A percentile compares a stretch with the other conserved stretches of the same genome.
Conservation (phyloP, 2,888 invertebrate species). For the Dolichomitus sp. region DNA sequence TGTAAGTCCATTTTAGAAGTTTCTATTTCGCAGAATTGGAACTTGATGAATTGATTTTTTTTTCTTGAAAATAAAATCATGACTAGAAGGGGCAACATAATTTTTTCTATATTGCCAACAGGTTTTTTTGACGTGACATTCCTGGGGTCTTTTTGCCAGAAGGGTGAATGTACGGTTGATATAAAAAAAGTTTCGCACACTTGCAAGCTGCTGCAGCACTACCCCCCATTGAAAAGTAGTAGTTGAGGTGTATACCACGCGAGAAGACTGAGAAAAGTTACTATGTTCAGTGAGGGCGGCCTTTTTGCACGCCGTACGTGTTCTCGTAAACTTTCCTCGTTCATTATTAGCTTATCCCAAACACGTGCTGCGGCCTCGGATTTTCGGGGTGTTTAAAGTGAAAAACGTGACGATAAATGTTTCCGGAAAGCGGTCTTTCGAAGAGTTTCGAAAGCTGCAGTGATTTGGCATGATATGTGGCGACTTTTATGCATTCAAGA, state of each 20-base stretch:
- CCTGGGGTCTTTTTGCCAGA: not conserved
- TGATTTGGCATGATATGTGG: not conserved
- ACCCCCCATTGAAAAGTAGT: not conserved
- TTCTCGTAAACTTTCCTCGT: conserved; percentile 44
- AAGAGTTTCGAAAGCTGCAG: not conserved
- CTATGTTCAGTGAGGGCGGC: not conserved
- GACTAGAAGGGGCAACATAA: not conserved
- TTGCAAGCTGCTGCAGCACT: conserved; percentile 20
- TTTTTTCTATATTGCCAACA: not conserved
- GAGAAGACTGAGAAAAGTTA: conserved; percentile 12
- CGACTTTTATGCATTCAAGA: not conserved
- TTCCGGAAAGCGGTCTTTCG: not conserved
- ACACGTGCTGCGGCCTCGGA: not conserved
- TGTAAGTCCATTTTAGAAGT: no score
- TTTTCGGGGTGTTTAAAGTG: not conserved
- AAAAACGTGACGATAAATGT: conserved; percentile 22
- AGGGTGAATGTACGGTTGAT: not conserved
- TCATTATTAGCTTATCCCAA: conserved; percentile 38
- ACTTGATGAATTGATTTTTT: no score
- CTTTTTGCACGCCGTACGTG: not conserved
- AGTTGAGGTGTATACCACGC: conserved; percentile 8
- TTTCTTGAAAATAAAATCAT: no score
- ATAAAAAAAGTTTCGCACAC: conserved; percentile 11
- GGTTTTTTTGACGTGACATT: not conserved
- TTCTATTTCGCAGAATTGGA: no score